These are phyloP conservation scores for Watsonalla cultraria DNA, from an alignment of 2,888 invertebrate species.

Conservation along the genomic window DNA sequence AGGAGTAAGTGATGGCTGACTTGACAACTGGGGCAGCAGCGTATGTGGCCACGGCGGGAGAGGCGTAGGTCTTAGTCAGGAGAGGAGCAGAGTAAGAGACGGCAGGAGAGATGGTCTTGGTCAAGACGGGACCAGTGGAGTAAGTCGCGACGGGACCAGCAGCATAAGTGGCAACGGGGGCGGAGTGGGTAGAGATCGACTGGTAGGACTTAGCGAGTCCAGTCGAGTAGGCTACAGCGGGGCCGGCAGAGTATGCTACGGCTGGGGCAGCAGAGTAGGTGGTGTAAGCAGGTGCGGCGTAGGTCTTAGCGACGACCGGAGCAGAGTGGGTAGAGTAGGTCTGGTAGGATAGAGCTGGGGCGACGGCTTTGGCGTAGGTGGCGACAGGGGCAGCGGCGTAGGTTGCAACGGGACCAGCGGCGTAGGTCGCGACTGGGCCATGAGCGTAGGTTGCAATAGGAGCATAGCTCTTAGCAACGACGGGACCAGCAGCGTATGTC, in stretches of 20 bases:
- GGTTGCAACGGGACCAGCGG: conserved; percentile 1
- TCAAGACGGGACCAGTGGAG: conserved; percentile 21
- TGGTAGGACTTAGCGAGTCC: conserved; percentile 54
- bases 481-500: conserved; percentile 34
- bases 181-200: conserved; percentile 39
- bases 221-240: conserved; percentile 40
- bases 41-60: conserved; percentile 27
- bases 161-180: conserved; percentile 34
- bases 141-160: conserved; percentile 60
- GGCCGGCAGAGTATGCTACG: conserved; percentile 42
- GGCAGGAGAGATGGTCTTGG: conserved; percentile 13
- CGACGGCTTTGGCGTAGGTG: conserved; percentile 15
- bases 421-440: conserved; percentile 18
- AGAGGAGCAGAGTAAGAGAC: conserved; percentile 11
- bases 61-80: conserved; percentile 36
- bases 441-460: conserved; percentile 20
- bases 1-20: conserved; percentile 63
- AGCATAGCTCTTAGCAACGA: conserved; percentile 8
- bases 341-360: conserved; percentile 6
- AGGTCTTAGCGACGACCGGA: conserved; percentile 10
- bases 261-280: conserved; percentile 36
- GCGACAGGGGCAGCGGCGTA: conserved; percentile 14
- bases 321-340: conserved; percentile 6
- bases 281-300: conserved; percentile 28
- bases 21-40: conserved; percentile 29